A percentile compares a stretch with the other conserved stretches of the same genome.
Conservation (phyloP, 2,888 invertebrate species). For the Arge pagana region DNA sequence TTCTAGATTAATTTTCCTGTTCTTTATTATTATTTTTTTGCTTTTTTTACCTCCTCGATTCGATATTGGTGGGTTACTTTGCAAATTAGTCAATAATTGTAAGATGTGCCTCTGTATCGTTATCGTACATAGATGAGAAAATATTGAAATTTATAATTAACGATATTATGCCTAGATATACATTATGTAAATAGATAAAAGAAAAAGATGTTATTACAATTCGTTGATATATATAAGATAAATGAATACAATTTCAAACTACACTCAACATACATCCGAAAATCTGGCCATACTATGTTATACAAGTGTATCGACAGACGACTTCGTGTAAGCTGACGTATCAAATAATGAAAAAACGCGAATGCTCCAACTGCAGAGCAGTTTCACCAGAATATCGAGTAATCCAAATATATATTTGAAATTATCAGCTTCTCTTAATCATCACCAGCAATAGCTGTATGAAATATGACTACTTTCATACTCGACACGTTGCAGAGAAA, state of each 20-base stretch:
- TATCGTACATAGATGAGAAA: too few relatives aligned
- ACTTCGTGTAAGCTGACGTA: neutral
- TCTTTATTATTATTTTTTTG: conserved; percentile 2
- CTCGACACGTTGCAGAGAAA: too few relatives aligned
- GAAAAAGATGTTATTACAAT: conserved; percentile 6
- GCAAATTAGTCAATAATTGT: neutral
- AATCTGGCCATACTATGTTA: neutral
- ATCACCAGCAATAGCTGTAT: too few relatives aligned
- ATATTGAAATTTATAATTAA: too few relatives aligned
- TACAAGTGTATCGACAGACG: neutral
- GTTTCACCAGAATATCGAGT: too few relatives aligned
- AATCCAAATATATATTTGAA: too few relatives aligned
- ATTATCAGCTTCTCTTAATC: too few relatives aligned
- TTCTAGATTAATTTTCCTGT: too few relatives aligned
- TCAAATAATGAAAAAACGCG: too few relatives aligned
- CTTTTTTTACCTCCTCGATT: neutral
- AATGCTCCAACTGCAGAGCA: too few relatives aligned
- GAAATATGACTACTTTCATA: too few relatives aligned
- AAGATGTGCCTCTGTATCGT: conserved; percentile 7
- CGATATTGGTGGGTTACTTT: conserved; percentile 2
- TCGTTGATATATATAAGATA: conserved; percentile 1
- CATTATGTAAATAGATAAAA: conserved; percentile 12
- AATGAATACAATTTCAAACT: conserved; percentile 4
- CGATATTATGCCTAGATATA: conserved; percentile 6
- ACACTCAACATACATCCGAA: neutral